Conservation (phyloP, 2,113 vertebrate genomes). For the Plectropomus leopardus region DNA sequence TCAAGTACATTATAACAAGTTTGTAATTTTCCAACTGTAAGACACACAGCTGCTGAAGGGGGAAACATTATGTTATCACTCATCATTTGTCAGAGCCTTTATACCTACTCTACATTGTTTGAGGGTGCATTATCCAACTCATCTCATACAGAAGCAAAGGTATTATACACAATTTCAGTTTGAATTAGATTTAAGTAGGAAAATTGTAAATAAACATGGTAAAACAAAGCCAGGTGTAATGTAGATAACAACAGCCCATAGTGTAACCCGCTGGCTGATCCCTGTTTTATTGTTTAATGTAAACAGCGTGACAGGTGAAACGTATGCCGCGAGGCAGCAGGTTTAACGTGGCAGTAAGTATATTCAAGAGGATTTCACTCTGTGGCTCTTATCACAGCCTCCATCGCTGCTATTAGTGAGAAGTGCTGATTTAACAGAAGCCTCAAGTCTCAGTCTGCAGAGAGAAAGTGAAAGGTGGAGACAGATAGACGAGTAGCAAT, state of each 20-base stretch:
- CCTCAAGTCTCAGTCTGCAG: constrained; percentile 6
- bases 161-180: not conserved
- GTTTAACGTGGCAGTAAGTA: constrained; percentile 4
- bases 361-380: constrained; percentile 18
- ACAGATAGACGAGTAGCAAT: not conserved
- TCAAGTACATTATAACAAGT: too few species aligned
- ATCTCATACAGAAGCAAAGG: not conserved
- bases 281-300: constrained; percentile 22
- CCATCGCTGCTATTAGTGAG: constrained; percentile 38
- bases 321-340: not conserved
- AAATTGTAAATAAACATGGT: not conserved
- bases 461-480: constrained; percentile 35
- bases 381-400: constrained; percentile 35
- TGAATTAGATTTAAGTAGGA: not conserved
- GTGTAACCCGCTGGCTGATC: not conserved
- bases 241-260: not conserved
- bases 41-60: not conserved
- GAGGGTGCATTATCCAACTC: not conserved
- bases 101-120: not conserved
- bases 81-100: not conserved
- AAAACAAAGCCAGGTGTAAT: not conserved
- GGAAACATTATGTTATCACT: not conserved
- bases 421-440: constrained; percentile 29
- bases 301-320: constrained; percentile 30
- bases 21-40: not conserved